Conservation (phyloP, 2,888 invertebrate species). For the Drosophila mettleri region DNA sequence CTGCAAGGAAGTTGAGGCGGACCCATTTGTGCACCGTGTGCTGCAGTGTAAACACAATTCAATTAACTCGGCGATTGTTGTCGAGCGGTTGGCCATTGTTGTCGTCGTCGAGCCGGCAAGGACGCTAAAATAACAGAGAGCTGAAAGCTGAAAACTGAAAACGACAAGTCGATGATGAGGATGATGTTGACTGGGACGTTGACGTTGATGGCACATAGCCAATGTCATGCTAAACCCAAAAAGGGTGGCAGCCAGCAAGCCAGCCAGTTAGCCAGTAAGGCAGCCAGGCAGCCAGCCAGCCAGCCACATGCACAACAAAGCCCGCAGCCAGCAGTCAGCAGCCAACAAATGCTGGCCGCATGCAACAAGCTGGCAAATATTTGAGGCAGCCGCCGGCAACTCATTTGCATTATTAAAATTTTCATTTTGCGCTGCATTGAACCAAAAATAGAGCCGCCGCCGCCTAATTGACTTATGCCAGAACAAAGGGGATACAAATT, state of each 20-base stretch:
- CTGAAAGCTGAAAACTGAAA: constrained; percentile 69
- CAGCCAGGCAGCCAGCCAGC: constrained; percentile 8
- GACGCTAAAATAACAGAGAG: constrained; percentile 70
- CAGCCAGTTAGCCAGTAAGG: not conserved
- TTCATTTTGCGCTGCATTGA: constrained; percentile 60
- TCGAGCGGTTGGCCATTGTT: constrained; percentile 70
- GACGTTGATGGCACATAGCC: constrained; percentile 62
- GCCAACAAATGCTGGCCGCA: constrained; percentile 30
- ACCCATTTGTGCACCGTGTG: constrained; percentile 34
- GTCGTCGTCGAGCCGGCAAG: constrained; percentile 50
- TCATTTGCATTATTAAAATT: constrained; percentile 78
- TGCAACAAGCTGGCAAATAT: constrained; percentile 68
- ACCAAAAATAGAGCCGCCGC: constrained; percentile 33
- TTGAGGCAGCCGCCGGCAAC: constrained; percentile 44
- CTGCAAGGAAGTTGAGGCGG: constrained; percentile 3
- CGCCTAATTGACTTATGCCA: constrained; percentile 49
- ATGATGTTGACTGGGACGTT: constrained; percentile 28
- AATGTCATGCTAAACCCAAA: constrained; percentile 32
- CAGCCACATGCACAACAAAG: constrained; percentile 23
- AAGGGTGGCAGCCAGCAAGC: not conserved
- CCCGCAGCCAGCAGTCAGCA: constrained; percentile 10
- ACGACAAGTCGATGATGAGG: constrained; percentile 70
- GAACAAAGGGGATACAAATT: constrained; percentile 8
- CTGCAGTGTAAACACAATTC: constrained; percentile 79
- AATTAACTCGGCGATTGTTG: constrained; percentile 76